Base-by-base conservation (phyloP, 2,113 vertebrate genomes). In the Microtus oregoni region DNA sequence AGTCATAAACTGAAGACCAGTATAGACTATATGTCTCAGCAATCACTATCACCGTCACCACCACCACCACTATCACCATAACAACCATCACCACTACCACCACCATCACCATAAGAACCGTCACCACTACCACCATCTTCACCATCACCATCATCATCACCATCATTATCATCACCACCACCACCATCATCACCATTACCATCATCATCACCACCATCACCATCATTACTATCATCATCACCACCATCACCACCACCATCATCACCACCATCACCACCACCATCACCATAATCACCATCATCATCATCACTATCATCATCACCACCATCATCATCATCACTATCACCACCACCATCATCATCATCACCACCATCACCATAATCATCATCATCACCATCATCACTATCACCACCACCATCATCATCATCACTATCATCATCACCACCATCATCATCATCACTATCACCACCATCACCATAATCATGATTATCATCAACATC, bases 321-420 rank as follows among this genome's bases (percentile, higher is more conserved):
- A 55, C 4, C 55, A 55, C 4, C 55, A 55, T 5, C 55, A 15
- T 2, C 52, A 15, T 1, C 52, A 55, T 0, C 47, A 47, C 1
- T 1, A 47, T 1, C 47, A 47, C 47, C 47, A 47, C 1, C 7
- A 47, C n/a, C 32, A 24, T 14, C 14, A 15, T 17, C 3, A 55
- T 5, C 52, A 55, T 2, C 52, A 55, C n/a, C 50, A 55, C 4
- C 15, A 55, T 0, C 52, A 55, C 14, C 14, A 55, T 14, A 3
- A 55, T 11, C 1, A 50, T 1, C 10, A 11, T 0, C 4, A 55
- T 0, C 52, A 55, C 1, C 4, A 55, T 5, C 52, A 55, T 0
- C 15, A 17, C 4, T 1, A 55, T 3, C 3, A 55, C 0, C 15
- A 55, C 0, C 14, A 55, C 0, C 3, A 55, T 1, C 52, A 17